Base-by-base conservation (phyloP, 2,113 vertebrate species). In the Pongo abelii region DNA sequence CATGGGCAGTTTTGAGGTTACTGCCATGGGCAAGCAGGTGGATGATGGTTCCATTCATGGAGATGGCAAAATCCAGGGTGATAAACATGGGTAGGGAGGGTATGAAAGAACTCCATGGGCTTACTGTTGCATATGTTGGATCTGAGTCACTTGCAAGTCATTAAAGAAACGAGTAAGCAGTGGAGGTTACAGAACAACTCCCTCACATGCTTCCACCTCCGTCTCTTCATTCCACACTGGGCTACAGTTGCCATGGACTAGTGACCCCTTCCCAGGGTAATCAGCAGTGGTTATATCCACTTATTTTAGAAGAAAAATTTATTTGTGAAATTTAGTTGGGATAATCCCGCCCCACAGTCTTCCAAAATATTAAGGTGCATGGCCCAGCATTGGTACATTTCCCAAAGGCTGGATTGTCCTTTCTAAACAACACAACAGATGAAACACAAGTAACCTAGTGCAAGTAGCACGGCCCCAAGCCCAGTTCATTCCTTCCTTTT, bases 111-210 rank as follows among this genome's bases (percentile, higher is more conserved):
- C 30, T 1, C 2, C 30, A 32, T 13, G 55, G 17, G 16, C 8
- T 67, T 35, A 27, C n/a, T 30, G 16, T 27, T 22, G 14, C 1
- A 0, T 2, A 0, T 35, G 3, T 35, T 22, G n/a, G 61, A 40
- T 70, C 10, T 13, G 16, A 61, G 43, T 52, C 52, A 52, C 16
- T 2, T 80, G 52, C 20, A 40, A 12, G 40, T 83, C 55, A 32
- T 6, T 35, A 3, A 38, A 46, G 38, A 61, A 40, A 27, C n/a
- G 30, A 80, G 61, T 18, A 38, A 38, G 64, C 5, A 35, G 64
- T 2, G 22, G 2, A 25, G 52, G 12, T 43, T 17, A 43, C 14
- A n/a, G 57, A 38, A 75, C 57, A 78, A 7, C 30, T n/a, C 23
- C 23, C 43, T 46, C 50, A n/a, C 16, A 35, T 0, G 30, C n/a